These are phyloP conservation scores for Coilia nasus DNA, from an alignment of 2,797 vertebrate species.

Conservation along the genomic window DNA sequence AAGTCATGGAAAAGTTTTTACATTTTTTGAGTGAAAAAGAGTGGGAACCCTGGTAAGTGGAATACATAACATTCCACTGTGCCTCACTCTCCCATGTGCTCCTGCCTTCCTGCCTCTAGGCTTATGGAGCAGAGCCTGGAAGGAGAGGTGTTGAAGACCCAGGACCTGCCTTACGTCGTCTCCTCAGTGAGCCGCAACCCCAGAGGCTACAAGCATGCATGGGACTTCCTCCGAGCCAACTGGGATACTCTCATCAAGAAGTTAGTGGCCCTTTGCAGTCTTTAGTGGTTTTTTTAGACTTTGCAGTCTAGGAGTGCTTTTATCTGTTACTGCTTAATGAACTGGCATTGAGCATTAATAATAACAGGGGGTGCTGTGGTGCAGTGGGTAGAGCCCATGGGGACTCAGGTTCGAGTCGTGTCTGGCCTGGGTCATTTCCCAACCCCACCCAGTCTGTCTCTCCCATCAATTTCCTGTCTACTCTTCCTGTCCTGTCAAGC, in stretches of 20 bases:
- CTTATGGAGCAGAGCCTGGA: conserved; percentile 85
- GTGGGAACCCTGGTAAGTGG: neutral
- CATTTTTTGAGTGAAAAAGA: too few species aligned
- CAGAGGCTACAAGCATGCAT: conserved; percentile 79
- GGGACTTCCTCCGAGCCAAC: conserved; percentile 84
- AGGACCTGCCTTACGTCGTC: conserved; percentile 83
- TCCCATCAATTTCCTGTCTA: too few species aligned
- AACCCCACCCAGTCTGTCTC: too few species aligned
- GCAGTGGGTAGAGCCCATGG: too few species aligned
- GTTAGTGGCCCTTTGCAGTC: conserved; percentile 65
- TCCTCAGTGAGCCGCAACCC: conserved; percentile 78
- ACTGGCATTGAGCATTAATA: too few species aligned
- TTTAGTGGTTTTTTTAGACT: neutral
- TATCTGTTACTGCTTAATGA: too few species aligned
- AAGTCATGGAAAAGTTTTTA: too few species aligned
- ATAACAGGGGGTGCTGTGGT: too few species aligned
- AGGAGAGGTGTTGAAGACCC: conserved; percentile 85
- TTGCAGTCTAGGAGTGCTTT: too few species aligned
- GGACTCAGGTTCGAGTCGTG: too few species aligned
- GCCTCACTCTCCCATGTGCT: neutral
- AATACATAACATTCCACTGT: neutral
- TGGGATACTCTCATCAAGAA: conserved; percentile 85
- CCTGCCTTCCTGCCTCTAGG: conserved; percentile 66
- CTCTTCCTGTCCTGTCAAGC: too few species aligned
- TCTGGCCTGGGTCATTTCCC: too few species aligned